Percentiles rank a stretch among this genome's conserved stretches.
Evolutionary conservation across 2,797 vertebrate species (phyloP).

Genomic region (Scleropages formosus): DNA sequence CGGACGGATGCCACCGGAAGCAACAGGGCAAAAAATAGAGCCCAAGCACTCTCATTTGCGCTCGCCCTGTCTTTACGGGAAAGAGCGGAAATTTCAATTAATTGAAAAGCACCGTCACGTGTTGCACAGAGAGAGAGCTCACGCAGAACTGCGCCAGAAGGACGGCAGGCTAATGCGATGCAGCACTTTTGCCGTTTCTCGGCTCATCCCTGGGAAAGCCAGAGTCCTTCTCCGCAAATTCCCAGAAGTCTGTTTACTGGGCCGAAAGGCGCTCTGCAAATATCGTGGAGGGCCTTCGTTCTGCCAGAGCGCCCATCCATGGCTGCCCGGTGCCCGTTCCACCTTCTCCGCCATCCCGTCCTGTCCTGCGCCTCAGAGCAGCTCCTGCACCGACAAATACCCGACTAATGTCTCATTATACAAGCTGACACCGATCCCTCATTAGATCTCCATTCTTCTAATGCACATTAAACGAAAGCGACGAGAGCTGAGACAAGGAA

Average conservation of each 20-base stretch:
- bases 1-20: background rate
- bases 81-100: background rate
- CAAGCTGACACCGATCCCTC: slow-evolving; percentile 14
- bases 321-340: background rate
- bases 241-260: too few species aligned
- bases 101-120: background rate
- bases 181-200: background rate
- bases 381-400: background rate
- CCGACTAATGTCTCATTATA: slow-evolving; percentile 7
- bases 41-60: background rate
- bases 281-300: too few species aligned
- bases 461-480: slow-evolving; percentile 4
- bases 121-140: background rate
- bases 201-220: too few species aligned
- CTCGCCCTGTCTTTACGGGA: background rate
- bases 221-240: too few species aligned
- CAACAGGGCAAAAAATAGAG: slow-evolving; percentile 2
- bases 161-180: background rate
- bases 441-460: slow-evolving; percentile 19
- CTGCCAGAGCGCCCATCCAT: too few species aligned
- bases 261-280: too few species aligned
- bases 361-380: background rate
- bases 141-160: background rate
- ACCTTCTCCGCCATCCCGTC: background rate
- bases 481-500: background rate